Conservation (phyloP, 2,113 vertebrate species). For the Callorhinus ursinus region DNA sequence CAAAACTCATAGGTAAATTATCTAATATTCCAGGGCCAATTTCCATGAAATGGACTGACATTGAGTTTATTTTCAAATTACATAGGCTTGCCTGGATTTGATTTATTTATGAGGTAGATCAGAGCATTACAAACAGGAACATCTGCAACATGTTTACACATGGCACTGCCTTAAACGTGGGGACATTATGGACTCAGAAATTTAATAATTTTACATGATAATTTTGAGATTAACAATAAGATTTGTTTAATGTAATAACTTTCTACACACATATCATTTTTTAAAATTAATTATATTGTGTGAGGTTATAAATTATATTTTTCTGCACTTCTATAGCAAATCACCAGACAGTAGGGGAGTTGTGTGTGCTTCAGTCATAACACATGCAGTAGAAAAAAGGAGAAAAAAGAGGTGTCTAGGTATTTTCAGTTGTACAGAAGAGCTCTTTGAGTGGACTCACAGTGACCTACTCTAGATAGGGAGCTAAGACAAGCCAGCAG, state of each 20-base stretch:
- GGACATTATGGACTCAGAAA: background rate
- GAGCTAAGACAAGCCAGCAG: background rate
- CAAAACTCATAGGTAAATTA: background rate
- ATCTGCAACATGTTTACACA: background rate
- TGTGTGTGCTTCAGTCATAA: background rate
- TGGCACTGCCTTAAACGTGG: background rate
- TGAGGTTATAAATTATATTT: background rate
- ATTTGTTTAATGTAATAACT: background rate
- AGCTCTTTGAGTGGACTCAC: background rate
- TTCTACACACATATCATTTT: background rate
- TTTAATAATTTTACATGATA: background rate
- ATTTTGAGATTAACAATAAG: background rate
- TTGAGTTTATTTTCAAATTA: background rate
- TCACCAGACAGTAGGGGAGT: background rate
- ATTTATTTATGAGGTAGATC: background rate
- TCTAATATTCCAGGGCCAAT: background rate
- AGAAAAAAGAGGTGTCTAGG: background rate
- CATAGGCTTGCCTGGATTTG: background rate
- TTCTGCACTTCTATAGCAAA: background rate
- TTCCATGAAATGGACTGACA: background rate
- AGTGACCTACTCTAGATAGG: background rate
- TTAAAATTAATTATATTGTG: background rate
- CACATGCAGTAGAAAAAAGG: background rate
- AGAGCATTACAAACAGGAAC: background rate
- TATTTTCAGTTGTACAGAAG: background rate